Conservation (phyloP, 2,888 invertebrate genomes). For the Nomada ruficornis region DNA sequence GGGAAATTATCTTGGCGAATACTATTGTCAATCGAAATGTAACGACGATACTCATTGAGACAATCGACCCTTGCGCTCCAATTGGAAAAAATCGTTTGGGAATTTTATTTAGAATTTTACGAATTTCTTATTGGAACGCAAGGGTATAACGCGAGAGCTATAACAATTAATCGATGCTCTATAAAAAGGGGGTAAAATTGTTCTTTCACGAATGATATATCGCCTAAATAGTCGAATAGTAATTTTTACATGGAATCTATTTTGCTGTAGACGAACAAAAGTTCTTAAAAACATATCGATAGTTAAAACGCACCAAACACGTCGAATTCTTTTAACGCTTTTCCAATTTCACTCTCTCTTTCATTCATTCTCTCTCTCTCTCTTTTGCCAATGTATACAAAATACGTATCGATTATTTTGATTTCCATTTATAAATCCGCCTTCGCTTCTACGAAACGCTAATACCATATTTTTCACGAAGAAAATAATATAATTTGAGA, state of each 20-base stretch:
- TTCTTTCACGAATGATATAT: neutral
- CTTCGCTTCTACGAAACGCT: conserved; percentile 15
- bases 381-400: conserved; percentile 53
- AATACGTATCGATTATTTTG: conserved; percentile 52
- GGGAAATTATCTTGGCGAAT: neutral
- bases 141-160: neutral
- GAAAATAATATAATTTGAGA: neutral
- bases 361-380: conserved; percentile 28
- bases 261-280: neutral
- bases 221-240: conserved; percentile 9
- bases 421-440: conserved; percentile 35
- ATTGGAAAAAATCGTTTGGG: neutral
- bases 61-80: conserved; percentile 7
- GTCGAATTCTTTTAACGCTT: conserved; percentile 13
- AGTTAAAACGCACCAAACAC: conserved; percentile 18
- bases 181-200: neutral
- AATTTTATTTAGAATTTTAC: no score
- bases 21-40: neutral
- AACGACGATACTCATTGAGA: neutral
- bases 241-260: neutral
- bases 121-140: conserved; percentile 12
- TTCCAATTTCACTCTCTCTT: conserved; percentile 18
- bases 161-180: neutral
- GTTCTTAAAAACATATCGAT: conserved; percentile 21
- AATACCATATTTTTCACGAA: conserved; percentile 4